phyloP scores from a whole-genome alignment of 2,888 invertebrate species.

The Parelbella ahira region DNA sequence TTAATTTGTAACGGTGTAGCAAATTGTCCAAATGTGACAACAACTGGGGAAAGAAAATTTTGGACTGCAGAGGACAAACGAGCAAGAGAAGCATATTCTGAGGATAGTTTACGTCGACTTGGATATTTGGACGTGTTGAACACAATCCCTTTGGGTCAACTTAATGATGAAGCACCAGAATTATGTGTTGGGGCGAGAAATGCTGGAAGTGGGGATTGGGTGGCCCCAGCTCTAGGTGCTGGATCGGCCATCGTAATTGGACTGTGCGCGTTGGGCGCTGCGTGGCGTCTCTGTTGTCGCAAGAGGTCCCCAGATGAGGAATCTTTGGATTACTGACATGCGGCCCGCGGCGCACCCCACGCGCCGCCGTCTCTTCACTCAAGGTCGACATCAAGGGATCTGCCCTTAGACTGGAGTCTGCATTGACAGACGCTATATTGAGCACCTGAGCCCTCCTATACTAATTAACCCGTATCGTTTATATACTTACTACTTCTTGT shows the following conservation, averaged over 20 bases:
- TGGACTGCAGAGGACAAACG: constrained; percentile 72
- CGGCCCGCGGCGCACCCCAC: constrained; percentile 73
- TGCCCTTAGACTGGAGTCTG: constrained; percentile 73
- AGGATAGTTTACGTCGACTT: constrained; percentile 81
- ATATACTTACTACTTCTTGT: too few relatives aligned
- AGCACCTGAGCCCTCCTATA: constrained; percentile 59
- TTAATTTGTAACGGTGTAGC: constrained; percentile 93
- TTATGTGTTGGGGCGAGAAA: constrained; percentile 82
- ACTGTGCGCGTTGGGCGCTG: constrained; percentile 77
- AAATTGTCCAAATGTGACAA: constrained; percentile 89
- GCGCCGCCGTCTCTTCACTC: constrained; percentile 72
- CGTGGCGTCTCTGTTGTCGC: constrained; percentile 83
- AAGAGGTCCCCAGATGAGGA: constrained; percentile 81
- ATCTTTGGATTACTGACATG: constrained; percentile 82
- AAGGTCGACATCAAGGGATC: constrained; percentile 65
- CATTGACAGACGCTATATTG: constrained; percentile 77
- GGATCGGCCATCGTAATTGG: constrained; percentile 79
- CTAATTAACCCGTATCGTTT: too few relatives aligned
- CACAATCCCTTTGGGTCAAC: constrained; percentile 66
- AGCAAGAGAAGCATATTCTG: constrained; percentile 78
- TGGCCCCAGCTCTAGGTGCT: constrained; percentile 82
- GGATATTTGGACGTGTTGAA: constrained; percentile 75
- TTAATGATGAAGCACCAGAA: constrained; percentile 89
- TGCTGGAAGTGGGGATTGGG: constrained; percentile 78
- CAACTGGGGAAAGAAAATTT: constrained; percentile 62